Evolutionary conservation across 2,113 vertebrate genomes (phyloP).

Genomic region (Genyomyrus donnyi): DNA sequence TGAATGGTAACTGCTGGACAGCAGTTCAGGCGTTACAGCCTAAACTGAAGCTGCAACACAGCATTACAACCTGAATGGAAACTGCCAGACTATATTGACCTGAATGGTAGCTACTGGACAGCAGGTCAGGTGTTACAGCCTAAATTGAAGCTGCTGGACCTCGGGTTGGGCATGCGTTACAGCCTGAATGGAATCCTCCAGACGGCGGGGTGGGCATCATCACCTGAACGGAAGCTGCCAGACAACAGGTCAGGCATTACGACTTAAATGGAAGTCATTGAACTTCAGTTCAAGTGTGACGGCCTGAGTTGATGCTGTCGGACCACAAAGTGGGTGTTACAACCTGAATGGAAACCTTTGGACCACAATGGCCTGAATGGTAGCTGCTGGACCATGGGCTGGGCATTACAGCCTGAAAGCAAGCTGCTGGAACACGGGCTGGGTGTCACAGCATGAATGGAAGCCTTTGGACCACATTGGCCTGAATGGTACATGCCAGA

Average conservation of each 20-base stretch:
- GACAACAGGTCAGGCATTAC: not conserved
- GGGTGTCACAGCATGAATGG: not conserved
- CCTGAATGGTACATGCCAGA: not conserved
- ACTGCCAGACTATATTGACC: not conserved
- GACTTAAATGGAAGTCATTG: not conserved
- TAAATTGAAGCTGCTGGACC: not conserved
- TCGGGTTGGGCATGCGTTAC: not conserved
- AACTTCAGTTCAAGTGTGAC: not conserved
- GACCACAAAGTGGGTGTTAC: not conserved
- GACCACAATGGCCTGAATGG: not conserved
- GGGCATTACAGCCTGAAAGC: not conserved
- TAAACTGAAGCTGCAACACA: not conserved
- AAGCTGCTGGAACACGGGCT: not conserved
- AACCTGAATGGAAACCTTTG: not conserved
- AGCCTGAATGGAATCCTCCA: slow-evolving; percentile 15
- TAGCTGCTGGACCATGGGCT: not conserved
- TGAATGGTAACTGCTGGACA: not conserved
- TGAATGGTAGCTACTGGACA: too few species aligned
- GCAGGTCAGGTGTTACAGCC: not conserved
- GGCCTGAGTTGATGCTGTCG: not conserved
- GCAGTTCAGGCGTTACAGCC: not conserved
- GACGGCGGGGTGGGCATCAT: slow-evolving; percentile 28
- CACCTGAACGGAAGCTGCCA: not conserved
- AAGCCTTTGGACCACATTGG: not conserved
- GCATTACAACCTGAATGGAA: not conserved